These are phyloP conservation scores for Eupithecia tripunctaria DNA, from an alignment of 2,888 invertebrate genomes.

Conservation along the genomic window DNA sequence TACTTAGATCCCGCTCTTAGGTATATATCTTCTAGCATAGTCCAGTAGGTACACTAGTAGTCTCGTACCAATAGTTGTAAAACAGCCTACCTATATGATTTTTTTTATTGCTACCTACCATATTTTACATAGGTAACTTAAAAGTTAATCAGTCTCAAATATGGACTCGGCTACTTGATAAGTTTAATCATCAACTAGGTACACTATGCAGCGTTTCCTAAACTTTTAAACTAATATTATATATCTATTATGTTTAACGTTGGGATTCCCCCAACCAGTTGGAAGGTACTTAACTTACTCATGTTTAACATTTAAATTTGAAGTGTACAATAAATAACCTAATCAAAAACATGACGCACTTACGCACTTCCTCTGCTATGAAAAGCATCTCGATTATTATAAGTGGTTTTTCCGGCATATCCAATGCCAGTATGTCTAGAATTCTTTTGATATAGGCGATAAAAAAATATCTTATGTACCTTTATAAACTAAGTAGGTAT, in stretches of 20 bases:
- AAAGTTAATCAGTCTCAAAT: no score
- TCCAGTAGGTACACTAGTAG: no score
- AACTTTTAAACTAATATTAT: neutral
- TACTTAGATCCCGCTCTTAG: no score
- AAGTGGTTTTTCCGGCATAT: neutral
- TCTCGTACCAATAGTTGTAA: no score
- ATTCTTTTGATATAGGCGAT: neutral
- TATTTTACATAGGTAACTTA: no score
- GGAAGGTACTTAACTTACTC: neutral
- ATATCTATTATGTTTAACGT: neutral
- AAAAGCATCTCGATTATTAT: neutral
- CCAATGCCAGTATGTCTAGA: neutral
- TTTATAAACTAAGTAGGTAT: neutral
- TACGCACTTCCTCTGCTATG: neutral
- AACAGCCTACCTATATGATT: no score
- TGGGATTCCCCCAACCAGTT: neutral
- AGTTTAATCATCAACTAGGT: no score
- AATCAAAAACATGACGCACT: neutral
- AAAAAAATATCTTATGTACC: neutral
- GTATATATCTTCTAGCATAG: no score
- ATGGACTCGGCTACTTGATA: no score
- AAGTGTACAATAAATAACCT: neutral
- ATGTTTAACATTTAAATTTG: neutral
- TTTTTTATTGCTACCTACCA: no score
- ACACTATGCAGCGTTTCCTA: no score